These are phyloP conservation scores for Drosophila miranda DNA, from an alignment of 1,140 invertebrate genomes.

Conservation along the genomic window DNA sequence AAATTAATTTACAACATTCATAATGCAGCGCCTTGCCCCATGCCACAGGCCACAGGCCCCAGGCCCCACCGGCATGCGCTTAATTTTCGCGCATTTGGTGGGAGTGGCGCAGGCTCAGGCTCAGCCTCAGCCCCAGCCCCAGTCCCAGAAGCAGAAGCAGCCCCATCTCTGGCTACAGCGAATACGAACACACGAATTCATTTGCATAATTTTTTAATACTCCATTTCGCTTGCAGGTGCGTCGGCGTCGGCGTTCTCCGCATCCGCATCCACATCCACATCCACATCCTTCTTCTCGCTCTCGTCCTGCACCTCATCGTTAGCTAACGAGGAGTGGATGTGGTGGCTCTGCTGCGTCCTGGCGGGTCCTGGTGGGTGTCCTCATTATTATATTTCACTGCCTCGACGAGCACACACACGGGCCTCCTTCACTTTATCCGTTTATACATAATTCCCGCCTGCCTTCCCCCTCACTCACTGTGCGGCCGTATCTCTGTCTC, in stretches of 20 bases:
- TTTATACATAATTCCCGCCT: slow-evolving; percentile 23
- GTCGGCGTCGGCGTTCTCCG: slow-evolving; percentile 35
- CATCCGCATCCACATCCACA: no score
- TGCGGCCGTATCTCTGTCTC: not conserved
- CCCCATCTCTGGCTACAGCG: slow-evolving; percentile 17
- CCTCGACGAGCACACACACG: slow-evolving; percentile 56
- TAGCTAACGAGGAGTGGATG: slow-evolving; percentile 64
- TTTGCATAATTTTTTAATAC: slow-evolving; percentile 80
- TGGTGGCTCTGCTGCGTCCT: slow-evolving; percentile 19
- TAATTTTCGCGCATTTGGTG: slow-evolving; percentile 64
- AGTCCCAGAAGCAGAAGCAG: no score
- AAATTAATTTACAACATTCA: slow-evolving; percentile 76
- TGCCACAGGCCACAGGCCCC: not conserved
- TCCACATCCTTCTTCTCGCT: no score
- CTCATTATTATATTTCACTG: slow-evolving; percentile 78
- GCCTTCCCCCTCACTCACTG: slow-evolving; percentile 9
- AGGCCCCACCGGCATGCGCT: slow-evolving; percentile 44
- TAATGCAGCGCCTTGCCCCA: slow-evolving; percentile 48
- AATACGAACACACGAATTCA: slow-evolving; percentile 72
- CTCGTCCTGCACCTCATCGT: slow-evolving; percentile 16
- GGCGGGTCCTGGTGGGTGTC: slow-evolving; percentile 54
- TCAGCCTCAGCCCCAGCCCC: not conserved
- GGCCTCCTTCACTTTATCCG: slow-evolving; percentile 38
- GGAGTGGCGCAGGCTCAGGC: slow-evolving; percentile 42
- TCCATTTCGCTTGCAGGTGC: slow-evolving; percentile 72